phyloP scores from a whole-genome alignment of 2,113 vertebrate genomes.

The Ochotona princeps region DNA sequence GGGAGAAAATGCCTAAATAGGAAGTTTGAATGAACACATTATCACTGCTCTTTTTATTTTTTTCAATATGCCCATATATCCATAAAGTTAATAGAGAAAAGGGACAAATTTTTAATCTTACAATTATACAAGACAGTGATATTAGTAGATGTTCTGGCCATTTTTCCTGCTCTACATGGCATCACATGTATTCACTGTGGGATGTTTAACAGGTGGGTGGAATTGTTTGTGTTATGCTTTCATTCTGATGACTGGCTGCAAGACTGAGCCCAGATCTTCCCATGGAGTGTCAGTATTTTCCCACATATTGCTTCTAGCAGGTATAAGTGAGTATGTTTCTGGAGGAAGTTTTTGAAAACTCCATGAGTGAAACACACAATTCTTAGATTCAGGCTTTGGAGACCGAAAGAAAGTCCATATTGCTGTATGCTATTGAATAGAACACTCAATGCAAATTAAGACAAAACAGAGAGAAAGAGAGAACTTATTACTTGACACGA shows the following conservation, averaged over 20 bases:
- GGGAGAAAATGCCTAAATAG: accelerated
- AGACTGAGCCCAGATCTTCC: background rate
- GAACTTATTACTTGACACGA: background rate
- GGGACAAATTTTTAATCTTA: background rate
- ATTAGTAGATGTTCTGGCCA: background rate
- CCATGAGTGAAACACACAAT: background rate
- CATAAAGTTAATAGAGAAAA: background rate
- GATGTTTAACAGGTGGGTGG: background rate
- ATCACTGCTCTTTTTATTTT: background rate
- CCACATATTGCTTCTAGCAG: background rate
- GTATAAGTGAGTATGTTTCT: background rate
- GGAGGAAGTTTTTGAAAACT: background rate
- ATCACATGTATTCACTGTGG: background rate
- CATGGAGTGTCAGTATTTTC: background rate
- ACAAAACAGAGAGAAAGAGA: background rate
- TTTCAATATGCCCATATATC: background rate
- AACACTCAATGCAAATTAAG: background rate
- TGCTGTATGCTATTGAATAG: background rate
- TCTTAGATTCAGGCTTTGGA: background rate
- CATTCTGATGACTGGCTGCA: background rate
- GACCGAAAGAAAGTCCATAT: background rate
- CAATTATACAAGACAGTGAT: background rate
- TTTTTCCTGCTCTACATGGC: background rate
- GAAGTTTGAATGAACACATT: background rate
- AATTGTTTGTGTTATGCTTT: background rate